Conservation (phyloP, 2,113 vertebrate genomes). For the Hipposideros armiger region DNA sequence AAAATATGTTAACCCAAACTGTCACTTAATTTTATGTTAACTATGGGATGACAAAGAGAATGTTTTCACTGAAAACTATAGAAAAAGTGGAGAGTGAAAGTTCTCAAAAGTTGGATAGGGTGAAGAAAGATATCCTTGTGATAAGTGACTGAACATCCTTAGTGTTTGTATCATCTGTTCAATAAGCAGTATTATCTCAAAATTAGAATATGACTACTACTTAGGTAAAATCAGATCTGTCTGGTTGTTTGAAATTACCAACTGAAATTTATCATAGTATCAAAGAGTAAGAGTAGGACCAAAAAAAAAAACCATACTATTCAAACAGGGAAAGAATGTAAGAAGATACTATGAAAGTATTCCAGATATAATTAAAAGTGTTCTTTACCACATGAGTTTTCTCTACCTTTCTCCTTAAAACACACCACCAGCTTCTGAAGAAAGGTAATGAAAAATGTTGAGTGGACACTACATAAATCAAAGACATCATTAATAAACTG, state of each 20-base stretch:
- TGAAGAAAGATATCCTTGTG: background rate
- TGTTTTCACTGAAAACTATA: background rate
- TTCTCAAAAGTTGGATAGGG: background rate
- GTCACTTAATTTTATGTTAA: conserved; percentile 13
- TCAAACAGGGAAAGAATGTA: background rate
- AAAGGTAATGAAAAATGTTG: conserved; percentile 33
- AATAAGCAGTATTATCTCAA: background rate
- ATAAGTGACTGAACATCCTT: background rate
- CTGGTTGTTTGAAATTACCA: background rate
- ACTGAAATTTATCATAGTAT: background rate
- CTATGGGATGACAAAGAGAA: background rate
- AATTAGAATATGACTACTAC: background rate
- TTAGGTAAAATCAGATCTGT: background rate
- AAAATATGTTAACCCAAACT: background rate
- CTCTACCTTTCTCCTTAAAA: background rate
- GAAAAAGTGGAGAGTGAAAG: background rate
- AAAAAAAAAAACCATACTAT: background rate
- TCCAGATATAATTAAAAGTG: background rate
- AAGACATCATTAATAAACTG: background rate
- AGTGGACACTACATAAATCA: background rate
- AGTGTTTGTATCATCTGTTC: background rate
- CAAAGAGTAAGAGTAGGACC: background rate
- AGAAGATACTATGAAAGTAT: background rate
- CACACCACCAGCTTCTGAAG: background rate
- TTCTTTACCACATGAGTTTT: conserved; percentile 20